Base-by-base conservation (phyloP, 1,140 invertebrate species). In the Heterodera schachtii region DNA sequence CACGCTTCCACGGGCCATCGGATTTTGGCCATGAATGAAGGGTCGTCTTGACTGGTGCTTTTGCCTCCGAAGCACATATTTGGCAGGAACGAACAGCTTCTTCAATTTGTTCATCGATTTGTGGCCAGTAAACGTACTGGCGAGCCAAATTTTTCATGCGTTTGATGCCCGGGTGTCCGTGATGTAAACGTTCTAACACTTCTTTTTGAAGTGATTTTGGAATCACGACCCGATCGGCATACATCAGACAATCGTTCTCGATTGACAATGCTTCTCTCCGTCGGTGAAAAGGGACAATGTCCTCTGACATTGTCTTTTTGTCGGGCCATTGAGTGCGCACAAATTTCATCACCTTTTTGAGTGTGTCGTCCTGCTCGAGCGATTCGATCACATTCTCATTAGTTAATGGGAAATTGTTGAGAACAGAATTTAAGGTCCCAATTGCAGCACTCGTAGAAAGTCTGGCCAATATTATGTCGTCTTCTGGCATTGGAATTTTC, bases 61-160 rank as follows among this genome's bases (percentile, higher is more conserved):
- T 77, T n/a, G 75, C 75, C n/a, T 57, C 46, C 21, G 46, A 9
- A 31, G 43, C 43, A 44, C 75, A 77, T 9, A 31, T 1, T 4
- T 19, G 16, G 31, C 75, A 77, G 13, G 43, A 46, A 11, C 11
- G 3, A 11, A 77, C 75, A 6, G 74, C 3, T 31, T 21, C 19
- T 43, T 77, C 75, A 9, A 77, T 77, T 57, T 77, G 57, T 21
- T 44, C 19, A 41, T 77, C 49, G 6, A 77, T 77, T 60, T 43
- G 21, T 44, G 21, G 47, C 47, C 44, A 80, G n/a, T 64, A 81
- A 69, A 79, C 75, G 41, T 80, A 60, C 43, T 41, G 43, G 16
- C 49, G 43, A 3, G 75, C 75, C 3, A 77, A 13, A 6, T 0
- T n/a, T 67, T 77, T 77, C 75, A 77, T 77, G 13, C 46, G n/a